Evolutionary conservation across 2,888 invertebrate genomes (phyloP).

Genomic region (Drosophila flavopinicola): DNA sequence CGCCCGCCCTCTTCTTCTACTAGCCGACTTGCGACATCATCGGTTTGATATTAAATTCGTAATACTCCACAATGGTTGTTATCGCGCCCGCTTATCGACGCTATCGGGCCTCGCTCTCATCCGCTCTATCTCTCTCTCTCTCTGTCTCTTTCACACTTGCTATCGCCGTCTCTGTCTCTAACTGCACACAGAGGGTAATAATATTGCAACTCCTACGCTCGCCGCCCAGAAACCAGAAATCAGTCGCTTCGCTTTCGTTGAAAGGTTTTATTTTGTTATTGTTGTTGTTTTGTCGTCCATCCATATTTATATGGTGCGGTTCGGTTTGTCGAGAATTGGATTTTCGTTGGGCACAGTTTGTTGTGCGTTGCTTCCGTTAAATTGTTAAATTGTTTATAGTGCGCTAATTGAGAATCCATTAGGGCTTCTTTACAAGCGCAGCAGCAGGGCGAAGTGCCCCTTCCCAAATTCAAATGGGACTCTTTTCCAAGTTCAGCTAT

Average conservation of each 20-base stretch:
- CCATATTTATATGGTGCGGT: too few relatives aligned
- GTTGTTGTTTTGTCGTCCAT: neutral
- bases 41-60: constrained; percentile 52
- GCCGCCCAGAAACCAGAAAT: constrained; percentile 21
- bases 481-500: constrained; percentile 70
- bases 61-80: constrained; percentile 55
- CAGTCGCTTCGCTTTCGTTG: constrained; percentile 44
- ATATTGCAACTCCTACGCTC: constrained; percentile 48
- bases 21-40: constrained; percentile 46
- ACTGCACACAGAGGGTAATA: constrained; percentile 21
- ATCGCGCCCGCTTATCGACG: constrained; percentile 48
- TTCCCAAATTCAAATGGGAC: constrained; percentile 65
- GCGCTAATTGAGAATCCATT: constrained; percentile 52
- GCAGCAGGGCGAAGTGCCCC: constrained; percentile 10
- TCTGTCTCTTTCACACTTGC: neutral
- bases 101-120: constrained; percentile 49
- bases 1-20: neutral
- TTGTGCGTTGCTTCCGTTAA: neutral
- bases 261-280: neutral
- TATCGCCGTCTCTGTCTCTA: neutral
- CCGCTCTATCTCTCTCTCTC: neutral
- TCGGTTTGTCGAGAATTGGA: neutral
- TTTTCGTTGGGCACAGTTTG: neutral
- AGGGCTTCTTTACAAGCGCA: constrained; percentile 22
- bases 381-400: constrained; percentile 7